Evolutionary conservation across 2,113 vertebrate species (phyloP).

Genomic region (Eleginops maclovinus): DNA sequence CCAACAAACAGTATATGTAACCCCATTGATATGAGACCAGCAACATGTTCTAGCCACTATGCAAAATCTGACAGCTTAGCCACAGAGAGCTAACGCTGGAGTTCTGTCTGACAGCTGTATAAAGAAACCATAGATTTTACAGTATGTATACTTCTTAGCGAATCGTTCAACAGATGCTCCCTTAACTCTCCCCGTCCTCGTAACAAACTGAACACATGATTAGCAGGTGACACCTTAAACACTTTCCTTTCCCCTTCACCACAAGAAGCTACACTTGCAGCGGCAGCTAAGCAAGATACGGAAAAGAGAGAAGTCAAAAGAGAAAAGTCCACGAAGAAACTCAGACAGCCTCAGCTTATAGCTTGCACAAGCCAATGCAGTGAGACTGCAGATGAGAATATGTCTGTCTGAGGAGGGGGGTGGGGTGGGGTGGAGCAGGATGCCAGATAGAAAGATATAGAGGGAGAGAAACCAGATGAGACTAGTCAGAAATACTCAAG

Average conservation of each 20-base stretch:
- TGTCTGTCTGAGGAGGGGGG: conserved; percentile 37
- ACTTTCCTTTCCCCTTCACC: background rate
- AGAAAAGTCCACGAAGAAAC: conserved; percentile 29
- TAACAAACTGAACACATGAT: too few species aligned
- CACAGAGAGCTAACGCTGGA: too few species aligned
- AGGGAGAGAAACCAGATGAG: conserved; percentile 63
- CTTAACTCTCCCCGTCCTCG: too few species aligned
- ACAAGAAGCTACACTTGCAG: background rate
- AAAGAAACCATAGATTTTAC: too few species aligned
- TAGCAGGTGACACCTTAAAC: too few species aligned
- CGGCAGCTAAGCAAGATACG: conserved; percentile 1
- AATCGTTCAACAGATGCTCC: too few species aligned
- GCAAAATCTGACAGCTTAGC: too few species aligned
- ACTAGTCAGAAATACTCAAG: conserved; percentile 54
- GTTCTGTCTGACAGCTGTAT: too few species aligned
- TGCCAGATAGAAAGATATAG: conserved; percentile 41
- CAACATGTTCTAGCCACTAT: background rate
- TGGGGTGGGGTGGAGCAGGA: background rate
- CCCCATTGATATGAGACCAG: background rate
- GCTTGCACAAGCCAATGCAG: conserved; percentile 53
- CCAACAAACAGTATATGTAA: background rate
- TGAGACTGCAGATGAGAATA: conserved; percentile 68
- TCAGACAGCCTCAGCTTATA: conserved; percentile 25
- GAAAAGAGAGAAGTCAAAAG: conserved; percentile 27
- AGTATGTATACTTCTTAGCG: too few species aligned